These are phyloP conservation scores for Venturia canescens DNA, from an alignment of 1,140 invertebrate species.

Conservation along the genomic window DNA sequence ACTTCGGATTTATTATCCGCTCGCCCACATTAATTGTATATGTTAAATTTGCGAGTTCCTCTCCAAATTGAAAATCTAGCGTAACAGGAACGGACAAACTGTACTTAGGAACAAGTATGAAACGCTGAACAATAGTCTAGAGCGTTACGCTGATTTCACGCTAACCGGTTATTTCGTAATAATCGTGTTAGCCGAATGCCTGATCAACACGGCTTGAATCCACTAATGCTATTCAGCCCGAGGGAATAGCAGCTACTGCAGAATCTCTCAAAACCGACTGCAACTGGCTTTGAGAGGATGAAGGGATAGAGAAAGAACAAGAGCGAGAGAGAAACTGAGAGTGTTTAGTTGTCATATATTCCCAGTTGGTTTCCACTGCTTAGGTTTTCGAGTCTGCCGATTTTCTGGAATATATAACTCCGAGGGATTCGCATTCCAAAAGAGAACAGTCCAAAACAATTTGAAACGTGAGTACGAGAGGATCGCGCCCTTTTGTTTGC, in stretches of 20 bases:
- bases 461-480: background rate
- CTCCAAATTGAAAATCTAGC: no score
- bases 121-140: background rate
- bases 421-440: background rate
- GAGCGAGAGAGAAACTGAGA: background rate
- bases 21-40: no score
- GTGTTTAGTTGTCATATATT: background rate
- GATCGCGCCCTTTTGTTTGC: background rate
- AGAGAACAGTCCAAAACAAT: background rate
- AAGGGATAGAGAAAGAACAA: background rate
- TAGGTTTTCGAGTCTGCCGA: background rate
- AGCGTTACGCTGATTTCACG: background rate
- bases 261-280: slow-evolving; percentile 14
- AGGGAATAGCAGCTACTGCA: slow-evolving; percentile 31
- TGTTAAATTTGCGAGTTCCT: no score
- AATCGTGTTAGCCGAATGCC: slow-evolving; percentile 2
- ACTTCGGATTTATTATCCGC: no score
- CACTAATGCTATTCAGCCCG: slow-evolving; percentile 39
- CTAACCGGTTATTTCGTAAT: background rate
- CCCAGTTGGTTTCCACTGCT: slow-evolving; percentile 5
- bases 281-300: background rate
- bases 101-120: no score
- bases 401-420: background rate
- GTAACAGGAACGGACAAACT: background rate
- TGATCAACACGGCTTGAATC: slow-evolving; percentile 39